Evolutionary conservation across 2,888 invertebrate genomes (phyloP).

Genomic region (Alloscopus bannaensis): DNA sequence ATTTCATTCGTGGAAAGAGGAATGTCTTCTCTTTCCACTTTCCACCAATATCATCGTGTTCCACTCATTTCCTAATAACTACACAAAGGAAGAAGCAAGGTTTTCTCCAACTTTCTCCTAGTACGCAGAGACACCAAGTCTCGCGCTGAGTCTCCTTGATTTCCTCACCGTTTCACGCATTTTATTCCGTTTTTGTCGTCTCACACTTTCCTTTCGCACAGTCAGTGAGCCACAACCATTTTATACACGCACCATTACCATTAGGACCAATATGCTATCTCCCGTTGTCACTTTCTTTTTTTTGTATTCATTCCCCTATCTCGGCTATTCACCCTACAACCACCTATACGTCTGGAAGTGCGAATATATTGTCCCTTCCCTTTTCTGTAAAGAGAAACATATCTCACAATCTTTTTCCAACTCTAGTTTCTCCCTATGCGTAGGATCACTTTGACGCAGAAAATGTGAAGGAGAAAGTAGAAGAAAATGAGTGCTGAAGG

Average conservation of each 20-base stretch:
- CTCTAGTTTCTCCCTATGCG: too few species aligned
- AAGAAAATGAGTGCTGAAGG: background rate
- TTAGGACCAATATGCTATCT: too few species aligned
- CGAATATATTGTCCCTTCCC: too few species aligned
- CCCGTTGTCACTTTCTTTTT: too few species aligned
- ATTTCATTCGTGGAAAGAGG: too few species aligned
- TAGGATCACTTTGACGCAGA: background rate
- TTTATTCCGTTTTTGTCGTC: background rate
- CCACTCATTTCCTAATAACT: constrained; percentile 4
- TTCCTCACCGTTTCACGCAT: background rate
- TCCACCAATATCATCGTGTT: background rate
- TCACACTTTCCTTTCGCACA: background rate
- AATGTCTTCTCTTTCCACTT: background rate
- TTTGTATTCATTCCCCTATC: too few species aligned
- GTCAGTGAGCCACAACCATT: too few species aligned
- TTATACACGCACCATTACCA: too few species aligned
- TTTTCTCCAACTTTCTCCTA: background rate
- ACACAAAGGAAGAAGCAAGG: constrained; percentile 7
- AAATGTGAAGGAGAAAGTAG: background rate
- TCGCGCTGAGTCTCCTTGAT: background rate
- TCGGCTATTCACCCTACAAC: too few species aligned
- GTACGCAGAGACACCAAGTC: background rate
- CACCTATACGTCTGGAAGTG: too few species aligned
- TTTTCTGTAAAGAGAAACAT: too few species aligned
- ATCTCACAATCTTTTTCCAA: too few species aligned